Evolutionary conservation across 2,113 vertebrate genomes (phyloP).

Genomic region (Pampusana beccarii): DNA sequence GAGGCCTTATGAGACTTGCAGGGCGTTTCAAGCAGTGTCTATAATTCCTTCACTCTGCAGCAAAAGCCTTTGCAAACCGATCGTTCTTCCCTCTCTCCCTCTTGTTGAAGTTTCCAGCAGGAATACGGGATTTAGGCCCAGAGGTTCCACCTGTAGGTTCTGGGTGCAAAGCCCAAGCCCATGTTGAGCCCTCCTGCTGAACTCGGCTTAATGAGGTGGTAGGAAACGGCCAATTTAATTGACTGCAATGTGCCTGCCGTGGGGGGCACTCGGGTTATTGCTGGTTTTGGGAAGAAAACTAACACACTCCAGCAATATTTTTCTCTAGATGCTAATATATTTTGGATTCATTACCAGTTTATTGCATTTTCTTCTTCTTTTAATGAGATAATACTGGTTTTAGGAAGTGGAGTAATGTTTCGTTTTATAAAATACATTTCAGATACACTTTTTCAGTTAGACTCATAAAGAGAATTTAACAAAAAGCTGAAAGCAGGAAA

Average conservation of each 20-base stretch:
- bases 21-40: too few species aligned
- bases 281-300: neutral
- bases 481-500: neutral
- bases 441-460: neutral
- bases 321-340: neutral
- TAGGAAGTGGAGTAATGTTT: neutral
- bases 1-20: too few species aligned
- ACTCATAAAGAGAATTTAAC: neutral
- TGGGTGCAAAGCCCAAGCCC: neutral
- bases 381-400: neutral
- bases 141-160: neutral
- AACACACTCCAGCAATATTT: neutral
- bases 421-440: neutral
- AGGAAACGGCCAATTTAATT: neutral
- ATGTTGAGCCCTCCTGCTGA: neutral
- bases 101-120: accelerated
- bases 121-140: accelerated
- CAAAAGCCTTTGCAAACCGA: accelerated
- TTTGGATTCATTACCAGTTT: neutral
- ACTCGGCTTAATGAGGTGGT: accelerated
- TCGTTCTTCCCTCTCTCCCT: neutral
- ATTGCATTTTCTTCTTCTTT: neutral
- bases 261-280: neutral
- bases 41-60: neutral
- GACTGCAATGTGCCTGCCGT: accelerated